phyloP scores from a whole-genome alignment of 30 jellyfish, hydroid and myxozoan species.

The Aurelia sp. region DNA sequence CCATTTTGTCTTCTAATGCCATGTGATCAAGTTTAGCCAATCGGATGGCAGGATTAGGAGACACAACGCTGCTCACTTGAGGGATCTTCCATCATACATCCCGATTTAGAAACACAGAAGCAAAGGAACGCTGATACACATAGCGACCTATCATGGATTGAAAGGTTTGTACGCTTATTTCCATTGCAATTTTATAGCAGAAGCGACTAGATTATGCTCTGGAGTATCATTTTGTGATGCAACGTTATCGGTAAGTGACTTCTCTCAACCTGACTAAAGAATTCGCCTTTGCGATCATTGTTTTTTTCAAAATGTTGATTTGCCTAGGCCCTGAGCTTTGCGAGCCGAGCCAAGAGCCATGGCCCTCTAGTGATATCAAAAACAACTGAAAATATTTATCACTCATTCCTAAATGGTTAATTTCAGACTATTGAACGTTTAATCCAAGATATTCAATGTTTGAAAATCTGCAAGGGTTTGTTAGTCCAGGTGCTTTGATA shows the following conservation, averaged over 20 bases:
- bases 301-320: too few relatives aligned
- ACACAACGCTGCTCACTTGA: conserved; percentile 83
- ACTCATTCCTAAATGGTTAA: too few relatives aligned
- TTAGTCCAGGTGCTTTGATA: conserved; percentile 26
- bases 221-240: background rate
- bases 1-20: conserved; percentile 47
- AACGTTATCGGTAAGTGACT: background rate
- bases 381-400: too few relatives aligned
- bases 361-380: too few relatives aligned
- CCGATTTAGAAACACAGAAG: conserved; percentile 71
- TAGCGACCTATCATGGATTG: background rate
- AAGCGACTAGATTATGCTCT: background rate
- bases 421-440: background rate
- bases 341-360: too few relatives aligned
- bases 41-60: conserved; percentile 5
- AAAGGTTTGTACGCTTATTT: conserved; percentile 8
- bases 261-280: background rate
- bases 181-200: background rate
- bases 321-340: too few relatives aligned
- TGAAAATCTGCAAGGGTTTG: background rate
- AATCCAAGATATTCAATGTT: background rate
- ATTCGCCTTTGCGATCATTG: too few relatives aligned
- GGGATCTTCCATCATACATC: conserved; percentile 82
- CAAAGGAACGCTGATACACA: conserved; percentile 33
- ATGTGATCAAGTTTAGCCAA: conserved; percentile 61